These are phyloP conservation scores for Todiramphus saurophagus DNA, from an alignment of 2,113 vertebrate species.

Conservation along the genomic window DNA sequence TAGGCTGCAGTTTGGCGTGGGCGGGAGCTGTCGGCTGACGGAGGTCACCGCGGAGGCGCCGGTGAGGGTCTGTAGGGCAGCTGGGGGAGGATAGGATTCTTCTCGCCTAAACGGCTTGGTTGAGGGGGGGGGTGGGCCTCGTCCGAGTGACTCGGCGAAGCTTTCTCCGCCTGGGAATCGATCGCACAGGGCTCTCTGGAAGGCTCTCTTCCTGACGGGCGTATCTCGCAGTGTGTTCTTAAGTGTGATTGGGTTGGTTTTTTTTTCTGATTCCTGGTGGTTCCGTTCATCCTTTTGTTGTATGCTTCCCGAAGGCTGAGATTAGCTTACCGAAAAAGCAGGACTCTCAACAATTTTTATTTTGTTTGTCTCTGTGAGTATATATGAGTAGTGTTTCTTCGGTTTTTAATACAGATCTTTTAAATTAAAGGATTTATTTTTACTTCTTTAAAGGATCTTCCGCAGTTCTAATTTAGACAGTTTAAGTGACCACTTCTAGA, in stretches of 20 bases:
- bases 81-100: background rate
- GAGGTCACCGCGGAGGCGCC: background rate
- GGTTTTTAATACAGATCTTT: background rate
- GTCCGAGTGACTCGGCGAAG: background rate
- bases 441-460: background rate
- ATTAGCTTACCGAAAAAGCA: too few species aligned
- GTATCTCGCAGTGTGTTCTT: background rate
- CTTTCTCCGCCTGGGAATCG: fast-evolving
- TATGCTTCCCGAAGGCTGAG: background rate
- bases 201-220: background rate
- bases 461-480: background rate
- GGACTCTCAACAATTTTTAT: too few species aligned
- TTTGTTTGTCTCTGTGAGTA: background rate
- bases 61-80: background rate
- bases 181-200: fast-evolving
- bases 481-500: background rate
- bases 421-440: background rate
- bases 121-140: background rate
- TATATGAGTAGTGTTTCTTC: background rate
- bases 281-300: background rate
- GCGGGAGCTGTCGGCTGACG: background rate
- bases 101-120: fast-evolving
- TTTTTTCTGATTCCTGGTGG: background rate
- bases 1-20: background rate
- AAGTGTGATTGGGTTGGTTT: background rate